Evolutionary conservation across 2,113 vertebrate genomes (phyloP), one percentile per base, ranked within the genome.

Genomic region (Anguilla rostrata): DNA sequence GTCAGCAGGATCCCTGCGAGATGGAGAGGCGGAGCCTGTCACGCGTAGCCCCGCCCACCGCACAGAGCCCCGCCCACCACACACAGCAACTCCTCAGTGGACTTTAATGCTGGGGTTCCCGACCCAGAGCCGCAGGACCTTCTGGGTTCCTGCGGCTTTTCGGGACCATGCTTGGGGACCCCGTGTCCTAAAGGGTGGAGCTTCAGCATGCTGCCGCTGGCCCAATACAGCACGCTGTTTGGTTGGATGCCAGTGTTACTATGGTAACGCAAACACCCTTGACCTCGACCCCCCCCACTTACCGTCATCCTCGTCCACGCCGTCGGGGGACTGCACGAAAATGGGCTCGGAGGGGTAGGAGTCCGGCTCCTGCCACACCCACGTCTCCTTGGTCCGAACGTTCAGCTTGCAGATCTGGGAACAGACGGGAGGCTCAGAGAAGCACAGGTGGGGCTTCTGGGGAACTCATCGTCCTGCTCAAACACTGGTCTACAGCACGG

Each of bases 331-430:
- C 90, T 97, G 95, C 16, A 99, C 96, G 3, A 98, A 99, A 90
- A 99, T 95, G 0, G 98, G 98, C 93, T 99, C 98, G 0, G 98
- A 99, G 0, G 98, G 98, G 90, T 99, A 99, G 0, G 97, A 94
- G 46, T 98, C 97, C 0, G 97, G 97, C 89, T 98, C 97, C 87
- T 99, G 98, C 98, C 98, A 99, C 11, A 99, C 95, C 98, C 98
- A 99, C 0, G 96, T 98, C 94, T 99, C 98, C 94, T 97, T 99
- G 20, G 97, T 99, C 92, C 94, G 97, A 88, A 99, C 97, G 0
- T 99, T 98, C 92, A 99, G 92, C 88, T 99, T 99, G 92, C 96
- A 97, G 56, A 99, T 97, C 98, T 99, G 86, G 16, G 57, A 79
- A 79, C 53, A 2, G 53, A 83, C 43, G 2, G 57, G 16, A n/a